A percentile compares a stretch with the other conserved stretches of the same genome.
phyloP scores from a whole-genome alignment of 2,888 invertebrate species.

The Gnatocerus cornutus region DNA sequence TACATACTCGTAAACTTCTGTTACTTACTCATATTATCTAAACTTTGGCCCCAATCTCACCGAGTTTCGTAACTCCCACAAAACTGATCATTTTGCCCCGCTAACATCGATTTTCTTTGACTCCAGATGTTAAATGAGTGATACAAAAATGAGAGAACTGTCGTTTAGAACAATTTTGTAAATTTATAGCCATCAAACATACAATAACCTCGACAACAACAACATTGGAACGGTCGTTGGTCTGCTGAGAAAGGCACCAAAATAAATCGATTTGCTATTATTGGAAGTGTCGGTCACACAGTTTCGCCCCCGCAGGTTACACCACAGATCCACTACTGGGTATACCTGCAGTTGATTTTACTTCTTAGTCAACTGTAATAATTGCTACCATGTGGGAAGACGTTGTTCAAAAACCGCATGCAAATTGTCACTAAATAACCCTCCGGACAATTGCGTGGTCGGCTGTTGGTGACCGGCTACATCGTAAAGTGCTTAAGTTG shows the following conservation, averaged over 20 bases:
- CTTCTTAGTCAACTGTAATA: conserved; percentile 14
- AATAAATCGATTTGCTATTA: conserved; percentile 18
- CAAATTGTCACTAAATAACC: conserved; percentile 30
- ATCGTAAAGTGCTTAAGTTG: conserved; percentile 16
- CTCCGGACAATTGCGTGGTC: conserved; percentile 22
- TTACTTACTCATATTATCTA: too few species aligned
- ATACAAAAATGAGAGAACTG: neutral
- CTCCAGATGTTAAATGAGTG: too few species aligned
- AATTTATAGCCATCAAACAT: conserved; percentile 13
- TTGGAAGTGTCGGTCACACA: conserved; percentile 24
- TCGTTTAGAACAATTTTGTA: conserved; percentile 3
- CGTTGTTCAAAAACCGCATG: conserved; percentile 29
- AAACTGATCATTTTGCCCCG: too few species aligned
- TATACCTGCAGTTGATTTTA: conserved; percentile 7
- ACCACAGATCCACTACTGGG: conserved; percentile 14
- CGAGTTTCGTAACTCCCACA: too few species aligned
- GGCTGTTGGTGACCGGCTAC: conserved; percentile 17
- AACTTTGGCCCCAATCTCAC: too few species aligned
- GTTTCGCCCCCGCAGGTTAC: conserved; percentile 29
- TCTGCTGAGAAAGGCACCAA: conserved; percentile 22
- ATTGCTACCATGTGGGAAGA: conserved; percentile 29
- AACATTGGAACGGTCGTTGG: conserved; percentile 18
- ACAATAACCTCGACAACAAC: conserved; percentile 25
- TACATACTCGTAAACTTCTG: too few species aligned
- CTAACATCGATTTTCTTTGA: too few species aligned